These are phyloP conservation scores for Chrysolina oricalcia DNA, from an alignment of 2,888 invertebrate genomes.

Conservation along the genomic window DNA sequence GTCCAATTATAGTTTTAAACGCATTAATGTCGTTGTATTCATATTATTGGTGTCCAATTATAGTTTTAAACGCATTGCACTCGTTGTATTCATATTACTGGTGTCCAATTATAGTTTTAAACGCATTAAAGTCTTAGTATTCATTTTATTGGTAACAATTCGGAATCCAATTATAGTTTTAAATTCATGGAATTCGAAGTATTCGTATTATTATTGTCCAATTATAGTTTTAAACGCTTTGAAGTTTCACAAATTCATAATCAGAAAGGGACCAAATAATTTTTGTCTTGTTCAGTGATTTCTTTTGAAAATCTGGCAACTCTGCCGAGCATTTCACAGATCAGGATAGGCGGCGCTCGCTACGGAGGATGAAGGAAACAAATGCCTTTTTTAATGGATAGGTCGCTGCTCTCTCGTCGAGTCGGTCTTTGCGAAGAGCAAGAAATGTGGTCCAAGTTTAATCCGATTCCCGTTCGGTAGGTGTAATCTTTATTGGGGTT, in stretches of 20 bases:
- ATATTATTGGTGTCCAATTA: too few species aligned
- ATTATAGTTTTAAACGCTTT: too few species aligned
- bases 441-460: slow-evolving; percentile 8
- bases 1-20: too few species aligned
- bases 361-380: slow-evolving; percentile 35
- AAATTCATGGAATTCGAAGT: too few species aligned
- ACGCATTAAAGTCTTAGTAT: too few species aligned
- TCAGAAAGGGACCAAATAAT: background rate
- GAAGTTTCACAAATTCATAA: background rate
- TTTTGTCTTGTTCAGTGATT: background rate
- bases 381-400: slow-evolving; percentile 27
- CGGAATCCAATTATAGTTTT: too few species aligned
- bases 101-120: too few species aligned
- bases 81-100: too few species aligned
- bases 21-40: too few species aligned
- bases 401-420: slow-evolving; percentile 22
- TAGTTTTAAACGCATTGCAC: too few species aligned
- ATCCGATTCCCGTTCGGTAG: slow-evolving; percentile 1
- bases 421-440: slow-evolving; percentile 3
- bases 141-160: too few species aligned
- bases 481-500: slow-evolving; percentile 2
- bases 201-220: too few species aligned
- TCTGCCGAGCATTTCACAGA: background rate
- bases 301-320: slow-evolving; percentile 3
- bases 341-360: slow-evolving; percentile 11